Base-by-base conservation (phyloP, 92 coral and sea anemone species). In the Desmophyllum pertusum region DNA sequence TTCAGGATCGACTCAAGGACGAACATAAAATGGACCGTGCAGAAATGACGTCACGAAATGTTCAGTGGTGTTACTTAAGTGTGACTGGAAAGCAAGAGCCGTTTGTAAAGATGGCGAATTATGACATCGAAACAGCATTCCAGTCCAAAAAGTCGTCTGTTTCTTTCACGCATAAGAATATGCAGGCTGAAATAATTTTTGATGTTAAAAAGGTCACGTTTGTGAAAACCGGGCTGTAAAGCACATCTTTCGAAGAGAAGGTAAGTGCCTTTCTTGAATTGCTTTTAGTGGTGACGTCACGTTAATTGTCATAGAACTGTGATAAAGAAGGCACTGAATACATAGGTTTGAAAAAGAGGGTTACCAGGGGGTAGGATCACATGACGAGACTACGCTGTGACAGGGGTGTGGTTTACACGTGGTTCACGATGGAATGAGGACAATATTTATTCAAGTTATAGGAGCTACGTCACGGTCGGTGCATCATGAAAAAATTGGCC, bases 41-140 rank as follows among this genome's bases (percentile, higher is more conserved):
- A 21, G 45, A 83, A 75, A 85, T 88, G 64, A 85, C 73, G 48
- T 79, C 91, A 11, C 77, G 78, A 42, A 88, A 35, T 27, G 76
- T 88, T 11, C 91, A 88, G 80, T 88, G 91, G 91, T 83, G 79
- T 42, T 88, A 75, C 79, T 52, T 13, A 9, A 85, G 48, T 21
- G 75, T 39, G 15, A 33, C 64, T 27, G 76, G 76, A 29, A 38
- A 40, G 25, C 61, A 48, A 27, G 76, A 65, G 14, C 76, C 84
- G 67, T 80, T 65, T 63, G 70, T 37, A 21, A 80, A 30, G 76
- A 51, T 65, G 48, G 84, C 70, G 27, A 80, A 80, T 69, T 59
- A 66, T 25, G 76, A 80, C 31, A 80, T 80, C 27, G 84, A 80
- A 69, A 69, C 84, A 51, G 84, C 84, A 33, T 45, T 8, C 18